Conservation (phyloP, 2,888 invertebrate species). For the Cyrtodaria siliqua region DNA sequence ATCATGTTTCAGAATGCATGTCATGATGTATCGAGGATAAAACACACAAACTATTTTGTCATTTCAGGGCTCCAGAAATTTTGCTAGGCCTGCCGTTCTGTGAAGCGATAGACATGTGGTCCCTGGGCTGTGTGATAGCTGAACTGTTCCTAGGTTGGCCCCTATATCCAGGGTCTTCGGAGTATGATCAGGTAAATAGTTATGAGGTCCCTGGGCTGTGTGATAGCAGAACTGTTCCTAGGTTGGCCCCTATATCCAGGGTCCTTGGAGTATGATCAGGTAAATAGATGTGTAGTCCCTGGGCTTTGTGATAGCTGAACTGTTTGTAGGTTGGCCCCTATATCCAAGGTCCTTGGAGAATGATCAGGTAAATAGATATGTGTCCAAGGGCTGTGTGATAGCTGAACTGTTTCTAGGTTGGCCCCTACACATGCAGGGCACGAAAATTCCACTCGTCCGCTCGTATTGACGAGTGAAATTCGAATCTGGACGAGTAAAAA, state of each 20-base stretch:
- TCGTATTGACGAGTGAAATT: too few relatives aligned
- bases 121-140: constrained; percentile 99
- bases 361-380: constrained; percentile 91
- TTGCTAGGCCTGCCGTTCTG: constrained; percentile 95
- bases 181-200: constrained; percentile 97
- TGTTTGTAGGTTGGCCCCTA: constrained; percentile 99
- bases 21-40: neutral
- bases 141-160: constrained; percentile 99
- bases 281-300: constrained; percentile 99
- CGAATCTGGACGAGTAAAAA: too few relatives aligned
- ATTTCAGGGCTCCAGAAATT: constrained; percentile 87
- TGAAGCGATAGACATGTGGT: constrained; percentile 99
- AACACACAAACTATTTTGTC: too few relatives aligned
- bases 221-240: constrained; percentile 99
- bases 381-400: too few relatives aligned
- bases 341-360: constrained; percentile 99
- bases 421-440: too few relatives aligned
- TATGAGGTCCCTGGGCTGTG: constrained; percentile 99
- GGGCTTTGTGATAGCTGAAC: constrained; percentile 99
- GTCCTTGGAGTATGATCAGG: constrained; percentile 98
- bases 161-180: constrained; percentile 99
- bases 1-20: neutral
- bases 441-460: too few relatives aligned
- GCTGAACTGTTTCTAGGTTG: constrained; percentile 99
- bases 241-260: constrained; percentile 99